phyloP scores from a whole-genome alignment of 2,113 vertebrate genomes.

The Lagenorhynchus albirostris region DNA sequence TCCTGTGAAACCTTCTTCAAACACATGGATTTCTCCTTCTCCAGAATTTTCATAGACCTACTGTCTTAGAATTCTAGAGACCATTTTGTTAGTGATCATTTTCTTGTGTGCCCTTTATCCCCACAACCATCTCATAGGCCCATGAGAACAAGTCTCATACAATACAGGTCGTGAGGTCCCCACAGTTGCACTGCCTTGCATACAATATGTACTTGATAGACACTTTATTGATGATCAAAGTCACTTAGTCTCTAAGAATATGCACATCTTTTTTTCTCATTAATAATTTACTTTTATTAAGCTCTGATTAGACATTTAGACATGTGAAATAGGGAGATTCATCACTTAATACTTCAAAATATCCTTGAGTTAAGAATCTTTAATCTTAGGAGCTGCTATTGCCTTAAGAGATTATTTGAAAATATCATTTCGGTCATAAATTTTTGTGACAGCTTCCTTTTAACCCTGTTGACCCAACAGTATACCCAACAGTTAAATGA shows the following conservation, averaged over 20 bases:
- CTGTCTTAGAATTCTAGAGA: neutral
- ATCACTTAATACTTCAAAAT: constrained; percentile 16
- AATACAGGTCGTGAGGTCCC: neutral
- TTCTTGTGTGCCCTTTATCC: neutral
- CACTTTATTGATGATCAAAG: neutral
- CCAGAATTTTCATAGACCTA: neutral
- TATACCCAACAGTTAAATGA: neutral
- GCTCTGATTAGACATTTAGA: neutral
- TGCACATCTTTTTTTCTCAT: neutral
- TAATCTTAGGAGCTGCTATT: neutral
- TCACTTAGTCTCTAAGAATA: neutral
- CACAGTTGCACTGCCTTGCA: neutral
- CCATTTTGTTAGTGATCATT: neutral
- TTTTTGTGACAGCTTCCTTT: constrained; percentile 17
- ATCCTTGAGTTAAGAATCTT: neutral
- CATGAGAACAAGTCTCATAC: neutral
- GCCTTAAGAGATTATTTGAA: neutral
- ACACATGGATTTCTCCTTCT: neutral
- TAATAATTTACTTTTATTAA: neutral
- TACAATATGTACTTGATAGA: neutral
- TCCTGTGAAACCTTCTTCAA: neutral
- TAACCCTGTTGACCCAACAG: constrained; percentile 6
- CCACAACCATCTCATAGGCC: neutral
- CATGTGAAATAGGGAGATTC: neutral
- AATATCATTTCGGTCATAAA: neutral